These are phyloP conservation scores for Caenorhabditis sp. DNA, from an alignment of 2,888 invertebrate species.

Conservation along the genomic window DNA sequence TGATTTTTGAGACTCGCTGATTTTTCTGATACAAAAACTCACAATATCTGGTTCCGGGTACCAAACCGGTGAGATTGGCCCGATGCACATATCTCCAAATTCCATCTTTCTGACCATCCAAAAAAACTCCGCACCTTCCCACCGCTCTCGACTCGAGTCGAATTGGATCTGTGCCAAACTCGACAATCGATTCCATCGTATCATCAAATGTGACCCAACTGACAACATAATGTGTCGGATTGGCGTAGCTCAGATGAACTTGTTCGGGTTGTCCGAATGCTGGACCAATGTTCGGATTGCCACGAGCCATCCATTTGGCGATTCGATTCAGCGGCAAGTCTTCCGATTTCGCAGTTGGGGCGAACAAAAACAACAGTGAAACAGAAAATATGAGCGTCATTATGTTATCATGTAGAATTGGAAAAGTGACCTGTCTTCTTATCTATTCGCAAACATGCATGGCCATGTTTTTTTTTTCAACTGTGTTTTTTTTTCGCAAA, in stretches of 20 bases:
- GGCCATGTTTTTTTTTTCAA: no score
- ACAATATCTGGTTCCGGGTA: slow-evolving; percentile 61
- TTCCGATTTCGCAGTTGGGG: not conserved
- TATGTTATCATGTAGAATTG: no score
- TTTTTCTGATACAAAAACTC: slow-evolving; percentile 15
- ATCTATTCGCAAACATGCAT: no score
- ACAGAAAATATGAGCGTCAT: not conserved
- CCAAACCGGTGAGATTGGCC: slow-evolving; percentile 47
- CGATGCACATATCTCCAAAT: slow-evolving; percentile 61
- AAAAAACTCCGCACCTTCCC: slow-evolving; percentile 49
- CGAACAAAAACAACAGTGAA: not conserved
- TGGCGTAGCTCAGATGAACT: slow-evolving; percentile 64
- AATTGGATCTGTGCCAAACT: slow-evolving; percentile 53
- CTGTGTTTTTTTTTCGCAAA: no score
- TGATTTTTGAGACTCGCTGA: no score
- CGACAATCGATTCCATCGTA: slow-evolving; percentile 56
- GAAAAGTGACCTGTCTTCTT: no score
- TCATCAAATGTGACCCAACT: slow-evolving; percentile 69
- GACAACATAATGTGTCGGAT: slow-evolving; percentile 47
- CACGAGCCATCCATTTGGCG: slow-evolving; percentile 41
- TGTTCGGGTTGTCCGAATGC: slow-evolving; percentile 66
- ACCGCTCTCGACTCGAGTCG: slow-evolving; percentile 9
- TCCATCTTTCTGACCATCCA: slow-evolving; percentile 51
- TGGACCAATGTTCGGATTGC: slow-evolving; percentile 58
- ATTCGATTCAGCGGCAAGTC: slow-evolving; percentile 32